Percentiles rank a stretch among this genome's conserved stretches.
phyloP scores from a whole-genome alignment of 2,888 invertebrate genomes.

The Drosophila subquinaria region DNA sequence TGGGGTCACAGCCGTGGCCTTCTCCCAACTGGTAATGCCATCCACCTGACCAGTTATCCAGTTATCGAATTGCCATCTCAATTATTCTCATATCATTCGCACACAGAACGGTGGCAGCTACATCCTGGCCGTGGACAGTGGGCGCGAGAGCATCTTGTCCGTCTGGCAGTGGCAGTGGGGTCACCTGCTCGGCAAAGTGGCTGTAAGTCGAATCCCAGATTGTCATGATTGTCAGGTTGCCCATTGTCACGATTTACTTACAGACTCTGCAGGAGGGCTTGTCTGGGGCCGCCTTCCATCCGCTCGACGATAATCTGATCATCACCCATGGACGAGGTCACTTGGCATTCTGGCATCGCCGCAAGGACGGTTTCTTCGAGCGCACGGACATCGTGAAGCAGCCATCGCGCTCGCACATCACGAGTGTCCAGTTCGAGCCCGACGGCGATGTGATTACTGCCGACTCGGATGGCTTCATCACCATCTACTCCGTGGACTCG shows the following conservation, averaged over 20 bases:
- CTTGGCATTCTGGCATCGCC: slow-evolving; percentile 95
- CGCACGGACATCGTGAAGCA: slow-evolving; percentile 95
- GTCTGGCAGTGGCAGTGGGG: slow-evolving; percentile 99
- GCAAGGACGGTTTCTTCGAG: slow-evolving; percentile 96
- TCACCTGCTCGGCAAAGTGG: slow-evolving; percentile 96
- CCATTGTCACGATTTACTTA: not conserved
- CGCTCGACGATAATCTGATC: slow-evolving; percentile 94
- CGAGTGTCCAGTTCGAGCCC: slow-evolving; percentile 95
- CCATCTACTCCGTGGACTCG: slow-evolving; percentile 95
- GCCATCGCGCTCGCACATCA: slow-evolving; percentile 94
- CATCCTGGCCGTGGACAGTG: slow-evolving; percentile 95
- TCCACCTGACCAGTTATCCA: not conserved
- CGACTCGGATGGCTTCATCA: slow-evolving; percentile 96
- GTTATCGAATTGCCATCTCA: not conserved
- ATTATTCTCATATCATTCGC: not conserved
- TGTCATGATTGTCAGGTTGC: too few species aligned
- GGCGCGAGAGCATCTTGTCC: slow-evolving; percentile 94
- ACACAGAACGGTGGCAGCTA: slow-evolving; percentile 94
- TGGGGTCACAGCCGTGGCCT: slow-evolving; percentile 94
- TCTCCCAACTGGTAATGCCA: slow-evolving; percentile 91
- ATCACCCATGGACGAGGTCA: slow-evolving; percentile 97
- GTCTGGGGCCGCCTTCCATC: slow-evolving; percentile 95
- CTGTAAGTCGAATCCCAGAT: slow-evolving; percentile 88
- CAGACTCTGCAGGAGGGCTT: slow-evolving; percentile 96
- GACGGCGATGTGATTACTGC: slow-evolving; percentile 97